Base-by-base conservation (phyloP, 2,888 invertebrate species). In the Smittia sp. region DNA sequence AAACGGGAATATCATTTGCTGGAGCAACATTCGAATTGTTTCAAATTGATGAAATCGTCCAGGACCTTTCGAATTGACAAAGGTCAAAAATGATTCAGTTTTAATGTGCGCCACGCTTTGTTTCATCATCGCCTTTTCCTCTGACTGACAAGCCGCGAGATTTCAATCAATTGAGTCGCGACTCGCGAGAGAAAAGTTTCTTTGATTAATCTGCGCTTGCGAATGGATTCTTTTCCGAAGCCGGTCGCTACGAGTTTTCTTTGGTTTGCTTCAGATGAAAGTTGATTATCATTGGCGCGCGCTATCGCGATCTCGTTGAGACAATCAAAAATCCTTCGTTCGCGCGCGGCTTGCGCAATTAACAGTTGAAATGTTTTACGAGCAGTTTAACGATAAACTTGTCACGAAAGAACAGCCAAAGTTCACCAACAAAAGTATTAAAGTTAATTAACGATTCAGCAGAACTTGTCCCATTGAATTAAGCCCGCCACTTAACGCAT, bases 391-490 rank as follows among this genome's bases (percentile, higher is more conserved):
- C 9, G 32, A 32, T n/a, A n/a, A 32, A 9, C 32, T 32, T 32
- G 3, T 32, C 32, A 32, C 9, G 9, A 32, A 32, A 9, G 32
- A 32, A 32, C 32, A 38, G 66, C 39, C 66, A 66, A 39, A 66
- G 66, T 27, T 66, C 66, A 66, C 22, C 39, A 66, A 22, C 66
- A 38, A 66, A 38, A 38, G 6, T 13, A 66, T 66, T 66, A 39
- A 66, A 11, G 4, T 38, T 22, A 66, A 66, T 66, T 66, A 66
- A 38, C 18, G 18, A 32, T 32, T 32, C 32, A 9, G 9, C 4
- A 32, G 32, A 32, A 32, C 32, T 32, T 32, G 32, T 32, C 32
- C 32, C 32, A 32, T 32, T 32, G 32, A 32, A 32, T 32, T 32
- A 32, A 32, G 32, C 9, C 32, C 32, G 32, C 32, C 32, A 32